These are phyloP conservation scores for Montipora sp. DNA, from an alignment of 64 coral and sea anemone genomes.

Conservation along the genomic window DNA sequence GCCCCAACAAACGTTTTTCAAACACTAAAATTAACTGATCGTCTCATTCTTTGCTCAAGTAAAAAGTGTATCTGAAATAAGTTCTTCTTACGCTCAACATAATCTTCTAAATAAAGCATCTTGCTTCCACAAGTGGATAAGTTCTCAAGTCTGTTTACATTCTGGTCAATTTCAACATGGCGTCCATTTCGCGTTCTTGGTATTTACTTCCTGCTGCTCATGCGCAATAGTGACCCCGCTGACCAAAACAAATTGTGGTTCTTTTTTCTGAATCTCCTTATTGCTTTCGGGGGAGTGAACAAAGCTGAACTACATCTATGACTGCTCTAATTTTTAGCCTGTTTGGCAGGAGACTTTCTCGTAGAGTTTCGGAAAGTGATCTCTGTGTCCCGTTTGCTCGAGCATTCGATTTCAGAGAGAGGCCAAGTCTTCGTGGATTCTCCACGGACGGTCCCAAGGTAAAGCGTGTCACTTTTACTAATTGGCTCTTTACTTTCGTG, in stretches of 20 bases:
- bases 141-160: not conserved
- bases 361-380: not conserved
- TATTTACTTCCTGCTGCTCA: not conserved
- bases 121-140: not conserved
- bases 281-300: not conserved
- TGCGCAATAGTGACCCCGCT: not conserved
- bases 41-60: not conserved
- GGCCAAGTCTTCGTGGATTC: not conserved
- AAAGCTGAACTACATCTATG: not conserved
- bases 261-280: not conserved
- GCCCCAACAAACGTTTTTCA: not conserved
- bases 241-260: not conserved
- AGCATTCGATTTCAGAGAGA: not conserved
- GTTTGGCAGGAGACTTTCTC: not conserved
- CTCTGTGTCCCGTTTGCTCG: not conserved
- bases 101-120: constrained; percentile 96
- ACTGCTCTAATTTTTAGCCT: constrained; percentile 2
- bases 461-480: not conserved
- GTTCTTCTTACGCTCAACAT: constrained; percentile 77
- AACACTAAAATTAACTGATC: not conserved
- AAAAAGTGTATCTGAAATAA: not conserved
- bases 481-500: not conserved
- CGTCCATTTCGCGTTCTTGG: not conserved
- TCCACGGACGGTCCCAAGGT: constrained; percentile 12
- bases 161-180: constrained; percentile 30